Evolutionary conservation across 2,797 vertebrate species (phyloP).

Genomic region (Lophotriccus pileatus): DNA sequence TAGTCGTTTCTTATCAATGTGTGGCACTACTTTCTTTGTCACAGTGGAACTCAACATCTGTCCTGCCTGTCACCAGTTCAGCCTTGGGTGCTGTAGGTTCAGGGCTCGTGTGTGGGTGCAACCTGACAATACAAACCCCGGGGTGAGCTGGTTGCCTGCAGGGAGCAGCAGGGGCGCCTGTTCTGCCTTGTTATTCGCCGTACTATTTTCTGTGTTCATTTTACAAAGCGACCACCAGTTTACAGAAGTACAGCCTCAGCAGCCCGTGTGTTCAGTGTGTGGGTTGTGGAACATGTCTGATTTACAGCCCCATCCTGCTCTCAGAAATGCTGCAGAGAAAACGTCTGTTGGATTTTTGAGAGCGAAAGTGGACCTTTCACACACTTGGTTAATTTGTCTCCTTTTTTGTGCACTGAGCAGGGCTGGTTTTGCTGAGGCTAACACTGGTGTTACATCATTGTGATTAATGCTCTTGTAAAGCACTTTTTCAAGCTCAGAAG

Average conservation of each 20-base stretch:
- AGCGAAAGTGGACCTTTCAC: background rate
- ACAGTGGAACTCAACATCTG: accelerated
- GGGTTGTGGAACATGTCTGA: background rate
- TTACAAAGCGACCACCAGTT: background rate
- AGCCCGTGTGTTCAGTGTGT: background rate
- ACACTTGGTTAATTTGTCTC: background rate
- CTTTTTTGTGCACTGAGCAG: background rate
- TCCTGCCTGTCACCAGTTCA: background rate
- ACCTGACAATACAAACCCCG: background rate
- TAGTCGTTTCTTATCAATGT: background rate
- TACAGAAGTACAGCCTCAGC: background rate
- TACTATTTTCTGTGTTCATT: background rate
- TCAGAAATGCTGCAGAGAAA: background rate
- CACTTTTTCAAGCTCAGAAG: background rate
- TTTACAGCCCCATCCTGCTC: background rate
- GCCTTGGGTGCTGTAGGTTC: background rate
- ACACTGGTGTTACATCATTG: background rate
- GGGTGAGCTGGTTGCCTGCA: background rate
- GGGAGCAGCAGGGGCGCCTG: background rate
- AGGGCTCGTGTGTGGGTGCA: background rate
- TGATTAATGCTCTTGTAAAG: background rate
- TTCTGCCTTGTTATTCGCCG: background rate
- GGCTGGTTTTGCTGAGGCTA: background rate
- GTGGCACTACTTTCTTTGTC: background rate
- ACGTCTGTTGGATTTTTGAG: background rate